Evolutionary conservation across 1,140 invertebrate species (phyloP).

Genomic region (Homalodisca vitripennis): DNA sequence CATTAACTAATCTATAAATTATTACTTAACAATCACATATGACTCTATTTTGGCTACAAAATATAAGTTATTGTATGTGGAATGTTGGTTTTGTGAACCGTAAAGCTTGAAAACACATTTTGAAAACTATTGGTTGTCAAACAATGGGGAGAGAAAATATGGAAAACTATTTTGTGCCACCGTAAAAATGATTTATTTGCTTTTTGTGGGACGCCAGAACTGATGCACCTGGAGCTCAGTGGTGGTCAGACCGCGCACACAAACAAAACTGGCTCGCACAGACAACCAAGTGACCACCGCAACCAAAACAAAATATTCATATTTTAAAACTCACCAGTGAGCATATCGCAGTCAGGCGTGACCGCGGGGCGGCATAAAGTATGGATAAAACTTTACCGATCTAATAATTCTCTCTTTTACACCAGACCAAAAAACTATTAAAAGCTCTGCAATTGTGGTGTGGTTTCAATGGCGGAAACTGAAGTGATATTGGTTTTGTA

Average conservation of each 20-base stretch:
- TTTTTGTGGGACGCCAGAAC: constrained; percentile 1
- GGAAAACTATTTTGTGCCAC: constrained; percentile 16
- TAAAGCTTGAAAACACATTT: no score
- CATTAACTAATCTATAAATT: no score
- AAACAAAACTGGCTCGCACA: constrained; percentile 20
- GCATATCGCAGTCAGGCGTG: background rate
- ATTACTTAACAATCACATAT: no score
- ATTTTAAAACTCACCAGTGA: constrained; percentile 18
- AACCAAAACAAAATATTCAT: constrained; percentile 25
- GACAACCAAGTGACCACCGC: background rate
- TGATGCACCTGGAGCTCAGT: background rate
- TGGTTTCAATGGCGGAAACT: no score
- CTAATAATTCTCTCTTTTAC: no score
- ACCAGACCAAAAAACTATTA: no score
- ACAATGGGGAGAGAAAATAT: background rate
- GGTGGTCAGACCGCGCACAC: background rate
- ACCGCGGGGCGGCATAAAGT: constrained; percentile 4
- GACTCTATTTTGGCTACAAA: no score
- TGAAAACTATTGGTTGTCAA: background rate
- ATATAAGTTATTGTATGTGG: no score
- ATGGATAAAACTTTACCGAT: background rate
- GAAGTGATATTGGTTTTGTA: no score
- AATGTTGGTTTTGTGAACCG: no score
- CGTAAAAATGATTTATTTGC: constrained; percentile 1
- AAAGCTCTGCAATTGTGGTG: no score